Base-by-base conservation (phyloP, 2,797 vertebrate species). In the Labroides dimidiatus region DNA sequence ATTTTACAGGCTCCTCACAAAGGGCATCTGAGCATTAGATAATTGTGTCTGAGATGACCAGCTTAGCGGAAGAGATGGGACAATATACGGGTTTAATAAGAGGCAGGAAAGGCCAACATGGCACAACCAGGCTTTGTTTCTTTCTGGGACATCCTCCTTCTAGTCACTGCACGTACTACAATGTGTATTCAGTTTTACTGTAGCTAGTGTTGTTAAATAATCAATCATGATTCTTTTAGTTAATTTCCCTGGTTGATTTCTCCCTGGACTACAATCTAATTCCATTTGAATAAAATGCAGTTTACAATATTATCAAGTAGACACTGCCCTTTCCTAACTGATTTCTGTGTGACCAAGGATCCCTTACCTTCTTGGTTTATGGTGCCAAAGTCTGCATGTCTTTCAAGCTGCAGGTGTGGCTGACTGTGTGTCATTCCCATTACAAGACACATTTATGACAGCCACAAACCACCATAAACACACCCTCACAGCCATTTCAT, bases 311-410 rank as follows among this genome's bases (percentile, higher is more conserved):
- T 41, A 10, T 56, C 20, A 68, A 68, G 3, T 15, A 45, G 3
- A 49, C 6, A 2, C 3, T 27, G 12, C 17, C 43, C 15, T 53
- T 70, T 39, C 43, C 19, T 24, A 57, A 64, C n/a, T 12, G 16
- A 1, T 49, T 6, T 75, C 30, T 69, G 23, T 23, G 39, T 60
- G 21, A 51, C 6, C 47, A 47, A 15, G 47, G 12, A 60, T 55
- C 47, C 54, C 21, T 17, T 49, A 11, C 50, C 16, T 69, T 33
- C 23, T 55, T 69, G 58, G 59, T 90, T 86, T 88, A 87, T 91
- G 88, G 83, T 85, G 81, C 71, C 81, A 91, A 94, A 93, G 93
- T 94, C 89, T 87, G 62, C 49, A 8, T 44, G 39, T 27, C 49
- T 27, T 57, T 66, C 19, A 55, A 21, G 27, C 64, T 51, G 30